Conservation (phyloP, 2,888 invertebrate genomes). For the Copidosoma aretas region DNA sequence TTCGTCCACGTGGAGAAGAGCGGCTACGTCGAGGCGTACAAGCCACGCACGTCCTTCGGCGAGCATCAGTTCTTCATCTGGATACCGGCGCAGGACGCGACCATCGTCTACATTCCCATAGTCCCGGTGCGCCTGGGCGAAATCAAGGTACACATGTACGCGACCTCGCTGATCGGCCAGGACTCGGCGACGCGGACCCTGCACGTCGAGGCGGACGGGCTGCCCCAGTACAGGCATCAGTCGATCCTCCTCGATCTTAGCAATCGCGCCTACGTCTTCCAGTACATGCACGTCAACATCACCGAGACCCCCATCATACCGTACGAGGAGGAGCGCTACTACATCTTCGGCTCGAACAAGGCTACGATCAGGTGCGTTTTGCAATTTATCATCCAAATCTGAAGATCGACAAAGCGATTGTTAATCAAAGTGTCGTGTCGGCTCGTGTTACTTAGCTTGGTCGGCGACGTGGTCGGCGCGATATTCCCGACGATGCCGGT, state of each 20-base stretch:
- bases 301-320: conserved; percentile 93
- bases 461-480: conserved; percentile 92
- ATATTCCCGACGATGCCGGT: conserved; percentile 93
- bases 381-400: neutral
- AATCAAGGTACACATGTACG: conserved; percentile 78
- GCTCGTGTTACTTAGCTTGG: no score
- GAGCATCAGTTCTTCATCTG: conserved; percentile 96
- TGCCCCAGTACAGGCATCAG: conserved; percentile 91
- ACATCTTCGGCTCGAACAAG: conserved; percentile 90
- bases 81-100: conserved; percentile 78
- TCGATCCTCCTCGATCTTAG: conserved; percentile 90
- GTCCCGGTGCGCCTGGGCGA: conserved; percentile 83
- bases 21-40: conserved; percentile 84
- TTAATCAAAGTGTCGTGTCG: neutral
- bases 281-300: conserved; percentile 94
- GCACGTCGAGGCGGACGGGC: conserved; percentile 85
- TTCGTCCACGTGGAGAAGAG: conserved; percentile 91
- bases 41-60: conserved; percentile 87
- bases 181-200: conserved; percentile 73
- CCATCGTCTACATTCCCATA: conserved; percentile 88
- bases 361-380: conserved; percentile 68
- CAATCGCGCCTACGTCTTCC: conserved; percentile 88
- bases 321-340: conserved; percentile 88
- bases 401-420: neutral
- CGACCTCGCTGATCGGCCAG: conserved; percentile 75